These are phyloP conservation scores for Gallinago media DNA, from an alignment of 2,113 vertebrate genomes.

Conservation along the genomic window DNA sequence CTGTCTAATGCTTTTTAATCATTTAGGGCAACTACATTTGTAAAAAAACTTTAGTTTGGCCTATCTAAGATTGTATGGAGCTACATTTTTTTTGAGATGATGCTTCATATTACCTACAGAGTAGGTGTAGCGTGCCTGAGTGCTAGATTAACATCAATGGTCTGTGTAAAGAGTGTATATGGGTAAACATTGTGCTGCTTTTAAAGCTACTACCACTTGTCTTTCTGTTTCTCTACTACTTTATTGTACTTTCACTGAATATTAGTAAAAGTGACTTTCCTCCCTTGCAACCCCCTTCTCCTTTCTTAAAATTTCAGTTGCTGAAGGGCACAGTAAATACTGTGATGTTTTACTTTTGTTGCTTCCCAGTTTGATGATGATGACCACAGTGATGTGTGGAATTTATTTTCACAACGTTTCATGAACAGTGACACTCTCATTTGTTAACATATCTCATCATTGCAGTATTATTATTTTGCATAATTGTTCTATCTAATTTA, in stretches of 20 bases:
- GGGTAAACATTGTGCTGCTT: not conserved
- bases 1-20: not conserved
- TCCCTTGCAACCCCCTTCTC: not conserved
- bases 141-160: not conserved
- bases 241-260: not conserved
- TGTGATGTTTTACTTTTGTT: constrained; percentile 1
- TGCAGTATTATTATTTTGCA: constrained; percentile 61
- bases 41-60: not conserved
- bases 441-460: constrained; percentile 54
- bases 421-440: constrained; percentile 1
- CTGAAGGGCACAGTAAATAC: constrained; percentile 5
- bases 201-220: not conserved
- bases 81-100: not conserved
- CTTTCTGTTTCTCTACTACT: not conserved
- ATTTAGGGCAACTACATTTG: not conserved
- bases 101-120: not conserved
- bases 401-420: constrained; percentile 48
- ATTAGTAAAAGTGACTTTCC: not conserved
- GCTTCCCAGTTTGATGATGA: constrained; percentile 39
- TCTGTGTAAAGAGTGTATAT: not conserved
- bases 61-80: not conserved
- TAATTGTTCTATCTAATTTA: constrained; percentile 64
- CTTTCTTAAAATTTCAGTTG: not conserved
- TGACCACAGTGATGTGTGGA: constrained; percentile 39
- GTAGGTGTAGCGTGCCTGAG: not conserved